Evolutionary conservation across 1,140 invertebrate species (phyloP), one percentile per base, ranked within the genome.

Genomic region (Dryas iulia): DNA sequence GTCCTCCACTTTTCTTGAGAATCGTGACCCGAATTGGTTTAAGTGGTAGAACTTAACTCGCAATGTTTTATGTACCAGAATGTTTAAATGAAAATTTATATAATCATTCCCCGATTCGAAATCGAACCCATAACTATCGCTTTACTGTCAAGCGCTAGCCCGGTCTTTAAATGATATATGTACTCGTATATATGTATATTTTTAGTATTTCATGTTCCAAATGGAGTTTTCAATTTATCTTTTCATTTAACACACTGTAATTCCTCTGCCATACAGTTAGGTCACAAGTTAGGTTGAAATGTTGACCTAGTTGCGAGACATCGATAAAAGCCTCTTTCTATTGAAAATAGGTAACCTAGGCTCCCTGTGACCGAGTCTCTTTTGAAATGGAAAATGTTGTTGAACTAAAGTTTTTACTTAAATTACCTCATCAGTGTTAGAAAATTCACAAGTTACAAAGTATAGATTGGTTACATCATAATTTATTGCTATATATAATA

Each of bases 311-410:
- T 78, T 77, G 61, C 64, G 65, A 75, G 73, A 77, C 70, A 77
- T 82, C 77, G 77, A 82, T 82, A 79, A 82, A 82, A 79, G 77
- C 75, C 77, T 76, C 74, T 73, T 79, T 69, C 74, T 72, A 82
- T 79, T 79, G 73, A 82, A 79, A 77, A 79, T 61, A 61, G 59
- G 59, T 47, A 61, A 52, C 21, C 59, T 61, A 59, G 59, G 33
- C 35, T 61, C 23, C 33, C 33, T 39, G 33, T 39, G 33, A 39
- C 33, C 33, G 33, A 39, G 33, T 39, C 33, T 39, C 33, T 39
- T 39, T 39, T 39, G 33, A 39, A 39, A 39, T 39, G 33, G 33
- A 39, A 39, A 39, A 39, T 39, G 33, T 39, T 39, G 33, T 39
- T 39, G 33, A 39, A 39, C 33, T 39, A 39, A 39, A 39, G 33